A percentile compares a stretch with the other conserved stretches of the same genome.
Evolutionary conservation across 30 jellyfish, hydroid and myxozoan genomes (phyloP).

Genomic region (Aurelia sp.): DNA sequence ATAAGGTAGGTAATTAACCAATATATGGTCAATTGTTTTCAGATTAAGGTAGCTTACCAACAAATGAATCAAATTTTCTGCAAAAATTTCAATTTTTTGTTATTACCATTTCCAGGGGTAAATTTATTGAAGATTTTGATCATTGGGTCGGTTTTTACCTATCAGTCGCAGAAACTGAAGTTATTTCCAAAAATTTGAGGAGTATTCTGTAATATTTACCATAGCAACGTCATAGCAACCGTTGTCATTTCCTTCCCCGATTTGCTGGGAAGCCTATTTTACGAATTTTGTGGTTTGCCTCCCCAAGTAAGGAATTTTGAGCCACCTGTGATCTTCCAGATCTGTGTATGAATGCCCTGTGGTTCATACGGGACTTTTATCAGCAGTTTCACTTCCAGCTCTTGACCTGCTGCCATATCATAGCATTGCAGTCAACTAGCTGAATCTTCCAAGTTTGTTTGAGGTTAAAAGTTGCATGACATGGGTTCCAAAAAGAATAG

Average conservation of each 20-base stretch:
- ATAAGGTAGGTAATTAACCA: too few species aligned
- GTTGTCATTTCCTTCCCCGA: not conserved
- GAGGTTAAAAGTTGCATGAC: not conserved
- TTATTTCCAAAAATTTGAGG: not conserved
- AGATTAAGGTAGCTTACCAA: too few species aligned
- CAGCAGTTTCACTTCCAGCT: not conserved
- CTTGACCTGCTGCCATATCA: not conserved
- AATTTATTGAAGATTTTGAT: conserved; percentile 3
- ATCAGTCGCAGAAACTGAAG: not conserved
- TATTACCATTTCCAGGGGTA: not conserved
- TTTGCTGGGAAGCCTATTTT: not conserved
- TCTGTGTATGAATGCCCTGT: conserved; percentile 6
- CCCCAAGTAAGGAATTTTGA: not conserved
- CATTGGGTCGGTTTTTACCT: not conserved
- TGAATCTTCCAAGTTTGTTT: not conserved
- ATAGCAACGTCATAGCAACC: conserved; percentile 18
- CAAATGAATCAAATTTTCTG: conserved; percentile 4
- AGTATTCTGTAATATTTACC: not conserved
- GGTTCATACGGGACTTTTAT: not conserved
- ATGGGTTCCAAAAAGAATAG: conserved; percentile 13
- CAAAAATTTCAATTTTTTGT: not conserved
- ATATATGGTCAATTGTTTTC: too few species aligned
- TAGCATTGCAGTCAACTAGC: not conserved
- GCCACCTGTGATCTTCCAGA: conserved; percentile 15
- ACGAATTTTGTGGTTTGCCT: not conserved